Conservation (phyloP, 1,140 invertebrate genomes). For the Andrena cerasifolii region DNA sequence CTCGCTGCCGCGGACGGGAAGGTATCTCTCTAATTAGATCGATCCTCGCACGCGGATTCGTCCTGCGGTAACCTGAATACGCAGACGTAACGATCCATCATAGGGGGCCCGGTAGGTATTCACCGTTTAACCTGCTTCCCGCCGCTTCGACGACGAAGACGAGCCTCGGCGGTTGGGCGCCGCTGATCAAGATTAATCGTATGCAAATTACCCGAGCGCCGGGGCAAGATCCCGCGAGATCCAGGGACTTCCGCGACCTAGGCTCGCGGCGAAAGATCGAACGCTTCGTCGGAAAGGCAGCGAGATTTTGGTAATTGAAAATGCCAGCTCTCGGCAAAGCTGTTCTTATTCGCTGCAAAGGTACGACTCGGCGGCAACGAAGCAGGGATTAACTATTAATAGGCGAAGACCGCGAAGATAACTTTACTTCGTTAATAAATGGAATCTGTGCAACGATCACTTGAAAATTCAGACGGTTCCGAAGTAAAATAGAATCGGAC, state of each 20-base stretch:
- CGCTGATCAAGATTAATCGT: conserved; percentile 69
- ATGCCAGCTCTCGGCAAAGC: not conserved
- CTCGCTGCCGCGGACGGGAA: not conserved
- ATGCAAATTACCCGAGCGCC: conserved; percentile 61
- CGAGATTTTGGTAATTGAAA: conserved; percentile 59
- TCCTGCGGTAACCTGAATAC: conserved; percentile 41
- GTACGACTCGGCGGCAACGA: no score
- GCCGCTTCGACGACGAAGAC: conserved; percentile 46
- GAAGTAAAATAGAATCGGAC: no score
- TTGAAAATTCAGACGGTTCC: not conserved
- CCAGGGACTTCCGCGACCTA: not conserved
- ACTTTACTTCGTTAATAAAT: no score
- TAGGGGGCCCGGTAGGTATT: conserved; percentile 33
- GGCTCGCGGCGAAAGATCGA: conserved; percentile 38
- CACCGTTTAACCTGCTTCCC: conserved; percentile 61
- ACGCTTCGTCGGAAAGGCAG: not conserved
- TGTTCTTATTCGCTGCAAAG: no score
- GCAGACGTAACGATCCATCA: conserved; percentile 63
- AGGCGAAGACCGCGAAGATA: no score
- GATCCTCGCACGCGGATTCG: conserved; percentile 44
- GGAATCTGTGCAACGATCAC: not conserved
- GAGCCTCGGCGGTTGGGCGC: conserved; percentile 39
- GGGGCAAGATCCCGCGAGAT: conserved; percentile 47
- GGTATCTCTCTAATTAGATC: conserved; percentile 52
- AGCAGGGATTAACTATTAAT: no score